A percentile compares a stretch with the other conserved stretches of the same genome.
Conservation (phyloP, 30 jellyfish, hydroid and myxozoan genomes). For the Cassiopea xamachana region DNA sequence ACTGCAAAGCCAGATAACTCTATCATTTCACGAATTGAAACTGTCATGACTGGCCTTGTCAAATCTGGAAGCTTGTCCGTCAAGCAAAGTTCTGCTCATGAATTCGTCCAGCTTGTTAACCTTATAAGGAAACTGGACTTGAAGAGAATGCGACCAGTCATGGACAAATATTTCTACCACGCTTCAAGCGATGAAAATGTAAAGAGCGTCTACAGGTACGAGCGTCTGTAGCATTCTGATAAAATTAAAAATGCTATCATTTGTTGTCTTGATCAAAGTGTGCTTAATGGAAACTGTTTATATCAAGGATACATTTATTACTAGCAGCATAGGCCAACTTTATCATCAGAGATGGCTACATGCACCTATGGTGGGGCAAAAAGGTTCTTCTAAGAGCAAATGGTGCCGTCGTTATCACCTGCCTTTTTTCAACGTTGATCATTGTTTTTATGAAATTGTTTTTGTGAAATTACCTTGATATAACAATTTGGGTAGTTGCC, state of each 20-base stretch:
- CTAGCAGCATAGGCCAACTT: no score
- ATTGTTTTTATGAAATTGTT: no score
- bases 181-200: slow-evolving; percentile 56
- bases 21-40: slow-evolving; percentile 68
- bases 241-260: not conserved
- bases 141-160: slow-evolving; percentile 91
- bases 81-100: slow-evolving; percentile 97
- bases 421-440: no score
- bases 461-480: no score
- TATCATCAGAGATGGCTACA: no score
- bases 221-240: not conserved
- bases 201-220: slow-evolving; percentile 89
- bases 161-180: slow-evolving; percentile 88
- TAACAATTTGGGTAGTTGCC: no score
- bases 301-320: no score
- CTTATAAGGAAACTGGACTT: slow-evolving; percentile 85
- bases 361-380: no score
- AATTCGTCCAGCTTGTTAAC: slow-evolving; percentile 85
- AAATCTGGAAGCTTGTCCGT: slow-evolving; percentile 66
- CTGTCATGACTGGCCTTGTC: slow-evolving; percentile 86
- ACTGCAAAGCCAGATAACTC: slow-evolving; percentile 80
- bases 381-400: no score
- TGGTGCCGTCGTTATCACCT: no score
- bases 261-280: not conserved
- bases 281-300: no score